phyloP scores from a whole-genome alignment of 2,113 vertebrate genomes.

The Ammospiza nelsoni region DNA sequence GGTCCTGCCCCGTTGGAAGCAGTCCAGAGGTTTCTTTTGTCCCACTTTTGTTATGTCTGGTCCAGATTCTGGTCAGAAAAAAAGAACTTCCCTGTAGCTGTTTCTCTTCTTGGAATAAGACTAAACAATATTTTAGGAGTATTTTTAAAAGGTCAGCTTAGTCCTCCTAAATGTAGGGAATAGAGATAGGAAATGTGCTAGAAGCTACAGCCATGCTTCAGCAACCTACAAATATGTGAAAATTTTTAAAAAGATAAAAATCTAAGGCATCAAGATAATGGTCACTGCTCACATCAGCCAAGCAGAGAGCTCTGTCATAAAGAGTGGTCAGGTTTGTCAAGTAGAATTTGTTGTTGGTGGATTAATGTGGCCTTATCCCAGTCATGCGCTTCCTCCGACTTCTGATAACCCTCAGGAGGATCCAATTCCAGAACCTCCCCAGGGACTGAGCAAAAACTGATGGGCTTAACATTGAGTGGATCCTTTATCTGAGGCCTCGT shows the following conservation, averaged over 20 bases:
- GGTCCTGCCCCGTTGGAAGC: background rate
- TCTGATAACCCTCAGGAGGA: background rate
- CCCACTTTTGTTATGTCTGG: background rate
- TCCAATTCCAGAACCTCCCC: background rate
- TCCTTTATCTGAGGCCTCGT: background rate
- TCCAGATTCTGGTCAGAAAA: background rate
- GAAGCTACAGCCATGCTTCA: no score
- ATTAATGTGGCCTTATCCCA: background rate
- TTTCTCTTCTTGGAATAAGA: background rate
- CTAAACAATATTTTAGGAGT: background rate
- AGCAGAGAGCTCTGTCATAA: background rate
- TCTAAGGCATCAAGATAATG: background rate
- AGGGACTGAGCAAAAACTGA: background rate
- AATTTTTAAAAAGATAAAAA: background rate
- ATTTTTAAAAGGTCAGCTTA: no score
- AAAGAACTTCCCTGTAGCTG: background rate
- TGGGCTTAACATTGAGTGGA: no score
- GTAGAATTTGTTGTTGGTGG: background rate
- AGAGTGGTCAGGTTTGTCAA: background rate
- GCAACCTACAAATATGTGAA: background rate
- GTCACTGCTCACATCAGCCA: background rate
- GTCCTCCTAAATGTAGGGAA: background rate
- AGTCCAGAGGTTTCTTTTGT: background rate
- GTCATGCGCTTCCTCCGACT: background rate
- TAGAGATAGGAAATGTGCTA: no score